phyloP scores from a whole-genome alignment of 2,113 vertebrate species.

The Chrysemys picta region DNA sequence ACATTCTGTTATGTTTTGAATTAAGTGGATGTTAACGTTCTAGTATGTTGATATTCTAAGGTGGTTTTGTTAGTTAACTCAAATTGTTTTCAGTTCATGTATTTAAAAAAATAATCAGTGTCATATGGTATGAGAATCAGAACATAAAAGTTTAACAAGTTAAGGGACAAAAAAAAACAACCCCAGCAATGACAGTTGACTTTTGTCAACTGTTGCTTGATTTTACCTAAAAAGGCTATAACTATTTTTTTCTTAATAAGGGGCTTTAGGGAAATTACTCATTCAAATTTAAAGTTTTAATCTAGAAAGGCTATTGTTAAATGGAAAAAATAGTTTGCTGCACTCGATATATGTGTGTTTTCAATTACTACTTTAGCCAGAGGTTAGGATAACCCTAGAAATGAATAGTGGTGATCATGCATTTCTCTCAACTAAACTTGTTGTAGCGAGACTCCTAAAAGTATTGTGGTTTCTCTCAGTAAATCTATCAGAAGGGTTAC shows the following conservation, averaged over 20 bases:
- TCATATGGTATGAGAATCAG: neutral
- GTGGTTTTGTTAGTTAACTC: neutral
- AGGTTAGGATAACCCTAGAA: neutral
- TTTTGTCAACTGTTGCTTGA: neutral
- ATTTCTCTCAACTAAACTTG: constrained; percentile 1
- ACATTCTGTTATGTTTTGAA: neutral
- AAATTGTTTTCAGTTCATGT: neutral
- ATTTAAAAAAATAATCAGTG: neutral
- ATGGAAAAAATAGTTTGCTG: neutral
- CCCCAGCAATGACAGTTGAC: neutral
- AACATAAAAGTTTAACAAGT: neutral
- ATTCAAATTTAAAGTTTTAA: neutral
- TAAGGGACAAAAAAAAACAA: neutral
- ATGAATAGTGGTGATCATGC: neutral
- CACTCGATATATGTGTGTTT: neutral
- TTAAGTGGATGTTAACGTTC: neutral
- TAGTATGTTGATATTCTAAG: neutral
- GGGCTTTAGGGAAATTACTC: neutral
- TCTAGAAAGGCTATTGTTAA: fast-evolving
- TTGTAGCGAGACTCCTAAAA: constrained; percentile 9
- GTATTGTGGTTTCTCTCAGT: constrained; percentile 19
- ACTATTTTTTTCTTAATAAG: neutral
- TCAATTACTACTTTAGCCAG: neutral
- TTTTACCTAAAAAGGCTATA: neutral
- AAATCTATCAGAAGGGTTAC: constrained; percentile 20